These are phyloP conservation scores for Tethya wilhelma DNA, from an alignment of 37 sponge, comb jelly and placozoan genomes.

Conservation along the genomic window DNA sequence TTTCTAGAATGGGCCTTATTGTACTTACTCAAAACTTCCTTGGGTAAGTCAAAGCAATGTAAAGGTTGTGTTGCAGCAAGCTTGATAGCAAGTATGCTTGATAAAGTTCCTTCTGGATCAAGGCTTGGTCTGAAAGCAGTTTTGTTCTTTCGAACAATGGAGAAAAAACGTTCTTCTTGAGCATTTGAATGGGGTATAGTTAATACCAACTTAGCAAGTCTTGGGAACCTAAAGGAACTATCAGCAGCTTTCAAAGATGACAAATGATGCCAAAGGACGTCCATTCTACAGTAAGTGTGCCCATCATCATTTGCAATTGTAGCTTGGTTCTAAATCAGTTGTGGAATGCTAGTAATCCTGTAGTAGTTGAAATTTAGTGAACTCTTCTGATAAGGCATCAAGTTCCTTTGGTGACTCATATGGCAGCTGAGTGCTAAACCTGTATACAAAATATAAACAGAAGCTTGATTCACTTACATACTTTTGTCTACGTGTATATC, in stretches of 20 bases:
- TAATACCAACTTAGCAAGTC: conserved; percentile 31
- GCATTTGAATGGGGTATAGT: conserved; percentile 45
- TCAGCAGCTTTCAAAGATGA: conserved; percentile 17
- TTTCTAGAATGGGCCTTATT: conserved; percentile 41
- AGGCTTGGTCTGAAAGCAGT: conserved; percentile 35
- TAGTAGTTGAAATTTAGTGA: conserved; percentile 13
- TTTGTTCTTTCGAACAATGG: conserved; percentile 38
- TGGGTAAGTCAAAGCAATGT: conserved; percentile 13
- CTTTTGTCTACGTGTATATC: too few species aligned
- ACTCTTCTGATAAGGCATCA: conserved; percentile 25
- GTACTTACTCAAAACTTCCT: conserved; percentile 35
- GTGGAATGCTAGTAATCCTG: conserved; percentile 18
- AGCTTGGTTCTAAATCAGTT: conserved; percentile 7
- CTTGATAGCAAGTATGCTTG: conserved; percentile 43
- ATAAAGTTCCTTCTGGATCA: conserved; percentile 45
- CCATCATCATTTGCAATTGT: conserved; percentile 9
- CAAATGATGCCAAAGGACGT: conserved; percentile 40
- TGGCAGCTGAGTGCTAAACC: conserved; percentile 6
- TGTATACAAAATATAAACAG: not conserved
- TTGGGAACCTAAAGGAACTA: conserved; percentile 22
- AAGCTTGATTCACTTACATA: too few species aligned
- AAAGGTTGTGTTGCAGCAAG: conserved; percentile 11
- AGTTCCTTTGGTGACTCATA: conserved; percentile 6
- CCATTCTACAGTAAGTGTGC: conserved; percentile 23
- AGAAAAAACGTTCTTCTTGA: conserved; percentile 31